Conservation (phyloP, 2,113 vertebrate species). For the Agelaius tricolor region DNA sequence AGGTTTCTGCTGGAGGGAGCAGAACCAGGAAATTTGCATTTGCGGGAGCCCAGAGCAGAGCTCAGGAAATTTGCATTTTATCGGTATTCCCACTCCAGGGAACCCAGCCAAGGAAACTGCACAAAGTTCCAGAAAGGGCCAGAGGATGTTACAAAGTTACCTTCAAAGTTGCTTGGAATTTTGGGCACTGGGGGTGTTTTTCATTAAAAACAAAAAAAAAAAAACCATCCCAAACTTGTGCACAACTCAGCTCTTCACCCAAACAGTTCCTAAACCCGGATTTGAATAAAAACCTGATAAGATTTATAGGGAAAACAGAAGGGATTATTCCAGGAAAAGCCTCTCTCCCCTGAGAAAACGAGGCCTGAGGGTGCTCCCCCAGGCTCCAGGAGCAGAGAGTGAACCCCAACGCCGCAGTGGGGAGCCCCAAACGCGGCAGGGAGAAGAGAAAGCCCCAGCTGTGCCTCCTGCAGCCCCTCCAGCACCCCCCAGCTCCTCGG, state of each 20-base stretch:
- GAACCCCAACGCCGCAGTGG: accelerated
- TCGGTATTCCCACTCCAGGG: accelerated
- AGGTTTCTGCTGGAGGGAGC: not conserved
- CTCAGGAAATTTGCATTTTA: not conserved
- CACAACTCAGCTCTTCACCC: not conserved
- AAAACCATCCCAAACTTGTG: not conserved
- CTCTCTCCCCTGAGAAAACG: not conserved
- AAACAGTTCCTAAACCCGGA: not conserved
- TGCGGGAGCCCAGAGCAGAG: too few species aligned
- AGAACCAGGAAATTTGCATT: not conserved
- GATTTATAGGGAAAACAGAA: not conserved
- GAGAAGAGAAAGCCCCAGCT: not conserved
- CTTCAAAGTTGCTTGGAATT: accelerated
- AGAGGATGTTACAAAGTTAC: accelerated
- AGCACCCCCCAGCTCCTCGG: not conserved
- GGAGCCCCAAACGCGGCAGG: accelerated
- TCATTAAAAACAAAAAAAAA: accelerated
- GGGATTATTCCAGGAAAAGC: not conserved
- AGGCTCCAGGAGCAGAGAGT: accelerated
- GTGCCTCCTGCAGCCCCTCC: not conserved
- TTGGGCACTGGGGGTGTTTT: too few species aligned
- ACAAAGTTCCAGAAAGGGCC: not conserved
- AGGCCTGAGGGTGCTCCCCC: accelerated
- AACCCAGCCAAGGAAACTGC: accelerated
- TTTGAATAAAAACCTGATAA: not conserved